Conservation (phyloP, 2,797 vertebrate species). For the Moxostoma hubbsi region DNA sequence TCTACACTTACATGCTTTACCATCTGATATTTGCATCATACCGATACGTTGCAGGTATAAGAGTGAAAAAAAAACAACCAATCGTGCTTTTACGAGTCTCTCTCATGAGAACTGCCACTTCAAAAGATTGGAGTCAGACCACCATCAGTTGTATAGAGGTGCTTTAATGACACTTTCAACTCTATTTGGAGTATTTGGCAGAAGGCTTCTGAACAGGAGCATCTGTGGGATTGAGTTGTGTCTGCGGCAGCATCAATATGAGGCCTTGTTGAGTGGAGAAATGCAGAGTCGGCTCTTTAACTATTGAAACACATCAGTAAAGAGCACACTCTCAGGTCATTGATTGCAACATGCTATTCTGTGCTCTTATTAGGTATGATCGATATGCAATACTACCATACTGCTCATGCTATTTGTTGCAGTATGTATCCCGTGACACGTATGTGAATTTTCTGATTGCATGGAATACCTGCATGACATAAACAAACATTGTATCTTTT, state of each 20-base stretch:
- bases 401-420: neutral
- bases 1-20: neutral
- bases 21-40: neutral
- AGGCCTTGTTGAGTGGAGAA: conserved; percentile 23
- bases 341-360: too few species aligned
- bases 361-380: too few species aligned
- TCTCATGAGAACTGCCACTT: neutral
- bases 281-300: conserved; percentile 27
- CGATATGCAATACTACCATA: neutral
- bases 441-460: too few species aligned
- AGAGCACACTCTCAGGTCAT: neutral
- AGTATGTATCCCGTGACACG: too few species aligned
- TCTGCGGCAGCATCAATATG: neutral
- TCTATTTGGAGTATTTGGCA: neutral
- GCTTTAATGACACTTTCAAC: neutral
- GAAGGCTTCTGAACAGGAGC: neutral
- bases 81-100: neutral
- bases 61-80: neutral
- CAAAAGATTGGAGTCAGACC: too few species aligned
- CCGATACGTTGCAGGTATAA: neutral
- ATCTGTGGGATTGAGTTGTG: too few species aligned
- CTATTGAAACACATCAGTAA: conserved; percentile 2
- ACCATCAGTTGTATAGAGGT: neutral
- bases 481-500: too few species aligned
- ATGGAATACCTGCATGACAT: too few species aligned